These are phyloP conservation scores for Cyprinella venusta DNA, from an alignment of 2,797 vertebrate genomes.

Conservation along the genomic window DNA sequence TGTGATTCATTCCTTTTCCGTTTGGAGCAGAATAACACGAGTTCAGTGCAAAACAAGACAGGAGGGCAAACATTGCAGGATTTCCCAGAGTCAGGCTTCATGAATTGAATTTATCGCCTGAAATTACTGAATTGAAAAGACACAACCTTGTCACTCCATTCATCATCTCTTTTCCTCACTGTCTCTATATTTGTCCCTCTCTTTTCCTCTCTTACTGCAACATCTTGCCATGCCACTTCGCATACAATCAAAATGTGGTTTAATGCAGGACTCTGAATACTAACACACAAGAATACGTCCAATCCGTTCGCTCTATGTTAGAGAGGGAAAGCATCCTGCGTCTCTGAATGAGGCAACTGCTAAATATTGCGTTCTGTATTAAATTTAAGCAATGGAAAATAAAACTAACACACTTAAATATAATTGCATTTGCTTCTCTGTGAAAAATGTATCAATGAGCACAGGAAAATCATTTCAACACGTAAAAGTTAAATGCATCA, in stretches of 20 bases:
- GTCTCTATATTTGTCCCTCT: background rate
- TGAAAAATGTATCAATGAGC: background rate
- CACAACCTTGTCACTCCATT: slow-evolving; percentile 34
- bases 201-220: background rate
- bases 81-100: background rate
- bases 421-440: background rate
- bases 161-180: slow-evolving; percentile 12
- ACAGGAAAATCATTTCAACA: background rate
- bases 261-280: background rate
- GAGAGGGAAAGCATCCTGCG: background rate
- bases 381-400: background rate
- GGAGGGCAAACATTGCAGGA: slow-evolving; percentile 7
- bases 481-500: background rate
- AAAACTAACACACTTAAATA: background rate
- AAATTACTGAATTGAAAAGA: slow-evolving; percentile 42
- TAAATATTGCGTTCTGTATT: background rate
- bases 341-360: background rate
- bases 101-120: slow-evolving; percentile 21
- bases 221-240: background rate
- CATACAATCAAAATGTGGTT: background rate
- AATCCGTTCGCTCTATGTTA: background rate
- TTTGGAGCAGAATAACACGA: slow-evolving; percentile 5
- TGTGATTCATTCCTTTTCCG: background rate
- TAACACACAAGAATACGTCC: background rate
- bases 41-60: slow-evolving; percentile 4